Conservation (phyloP, 1,140 invertebrate genomes). For the Dysdera silvatica region DNA sequence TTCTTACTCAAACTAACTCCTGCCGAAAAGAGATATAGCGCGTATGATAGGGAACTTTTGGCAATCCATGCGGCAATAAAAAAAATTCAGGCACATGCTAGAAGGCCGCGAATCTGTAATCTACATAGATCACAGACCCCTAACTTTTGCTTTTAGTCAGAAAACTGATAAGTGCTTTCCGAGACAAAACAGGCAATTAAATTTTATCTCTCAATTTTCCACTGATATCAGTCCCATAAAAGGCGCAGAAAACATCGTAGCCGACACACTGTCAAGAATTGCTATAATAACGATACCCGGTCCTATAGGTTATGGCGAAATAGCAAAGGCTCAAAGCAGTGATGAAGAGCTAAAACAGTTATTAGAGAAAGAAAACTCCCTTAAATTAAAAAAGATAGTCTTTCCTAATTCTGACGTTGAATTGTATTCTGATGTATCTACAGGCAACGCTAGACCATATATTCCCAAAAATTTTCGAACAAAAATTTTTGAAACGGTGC, state of each 20-base stretch:
- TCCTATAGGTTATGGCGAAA: neutral
- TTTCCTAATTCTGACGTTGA: neutral
- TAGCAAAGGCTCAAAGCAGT: constrained; percentile 1
- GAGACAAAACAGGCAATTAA: constrained; percentile 36
- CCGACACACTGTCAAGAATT: constrained; percentile 21
- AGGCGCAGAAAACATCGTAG: constrained; percentile 38
- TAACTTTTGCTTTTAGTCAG: constrained; percentile 33
- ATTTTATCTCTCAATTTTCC: constrained; percentile 42
- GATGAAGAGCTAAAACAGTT: constrained; percentile 1
- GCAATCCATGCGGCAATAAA: constrained; percentile 34
- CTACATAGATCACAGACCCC: constrained; percentile 38
- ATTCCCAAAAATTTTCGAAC: constrained; percentile 2
- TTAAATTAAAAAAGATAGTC: neutral
- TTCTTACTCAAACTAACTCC: constrained; percentile 24
- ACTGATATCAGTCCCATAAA: constrained; percentile 40
- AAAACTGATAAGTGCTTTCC: constrained; percentile 28
- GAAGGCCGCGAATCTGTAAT: constrained; percentile 37
- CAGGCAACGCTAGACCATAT: neutral
- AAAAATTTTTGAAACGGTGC: constrained; percentile 6
- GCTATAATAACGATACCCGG: neutral
- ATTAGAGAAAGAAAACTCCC: neutral
- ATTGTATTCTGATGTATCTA: constrained; percentile 13
- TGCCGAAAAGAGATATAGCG: constrained; percentile 24
- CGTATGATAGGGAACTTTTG: constrained; percentile 36
- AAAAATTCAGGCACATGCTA: constrained; percentile 35